Evolutionary conservation across 2,888 invertebrate species (phyloP), one percentile per base, ranked within the genome.

Genomic region (Trachelus troglodyta): DNA sequence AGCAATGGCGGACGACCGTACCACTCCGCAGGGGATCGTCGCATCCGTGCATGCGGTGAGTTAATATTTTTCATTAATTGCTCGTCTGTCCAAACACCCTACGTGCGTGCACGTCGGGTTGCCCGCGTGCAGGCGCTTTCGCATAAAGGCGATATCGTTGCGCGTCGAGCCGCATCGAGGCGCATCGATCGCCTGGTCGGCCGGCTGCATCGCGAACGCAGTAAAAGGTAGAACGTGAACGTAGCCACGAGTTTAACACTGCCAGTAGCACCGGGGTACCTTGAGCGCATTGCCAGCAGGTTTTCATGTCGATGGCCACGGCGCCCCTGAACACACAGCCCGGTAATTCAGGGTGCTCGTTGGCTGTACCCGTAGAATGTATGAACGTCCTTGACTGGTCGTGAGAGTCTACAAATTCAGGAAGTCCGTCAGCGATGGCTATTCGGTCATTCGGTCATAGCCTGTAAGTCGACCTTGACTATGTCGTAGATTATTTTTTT

Each of bases 1-100:
- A 71, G 71, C 71, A 71, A 71, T 71, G 71, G 71, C 71, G 12
- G 71, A 71, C 71, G 31, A 71, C 34, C 71, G 71, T 23, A 33
- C 11, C 34, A 23, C 71, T 34, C 12, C 71, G 1, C 71, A 31
- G 31, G 71, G 71, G 71, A 34, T 71, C 34, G 71, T 71, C 71
- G 34, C 31, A 31, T 34, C 31, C 6, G 71, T 34, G 15, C 31
- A 71, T 9, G 71, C 71, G 71, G 71, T 71, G 71, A 71, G 71
- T 71, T 33, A 23, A 56, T 23, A 56, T 9, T 56, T 33, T 71
- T 34, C 31, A 6, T 33, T 71, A 31, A 34, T 33, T 71, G 9
- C 71, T 71, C 71, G 9, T 12, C 71, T 1, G 33, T 31, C 71
- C 15, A 12, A 34, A 31, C 31, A 6, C 3, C 71, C 34, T 33